Evolutionary conservation across 1,140 invertebrate species (phyloP).

Genomic region (Bathynomus jamesi): DNA sequence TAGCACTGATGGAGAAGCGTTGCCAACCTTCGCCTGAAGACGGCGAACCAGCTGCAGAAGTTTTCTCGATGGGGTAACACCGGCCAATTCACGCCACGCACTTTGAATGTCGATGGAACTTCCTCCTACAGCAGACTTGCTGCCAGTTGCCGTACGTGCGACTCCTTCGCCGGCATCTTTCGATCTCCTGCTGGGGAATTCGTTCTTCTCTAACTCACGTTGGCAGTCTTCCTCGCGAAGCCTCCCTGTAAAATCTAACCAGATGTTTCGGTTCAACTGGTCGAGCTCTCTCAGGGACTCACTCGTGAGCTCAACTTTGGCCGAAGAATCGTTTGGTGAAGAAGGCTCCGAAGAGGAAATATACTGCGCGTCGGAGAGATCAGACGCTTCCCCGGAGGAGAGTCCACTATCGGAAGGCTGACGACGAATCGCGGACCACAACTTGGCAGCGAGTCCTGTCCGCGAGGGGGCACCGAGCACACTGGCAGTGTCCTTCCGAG

Average conservation of each 20-base stretch:
- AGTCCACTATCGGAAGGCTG: constrained; percentile 31
- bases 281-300: constrained; percentile 20
- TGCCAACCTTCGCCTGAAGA: constrained; percentile 33
- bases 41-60: constrained; percentile 33
- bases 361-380: no score
- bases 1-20: constrained; percentile 17
- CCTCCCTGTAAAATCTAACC: constrained; percentile 19
- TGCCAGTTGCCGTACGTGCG: constrained; percentile 3
- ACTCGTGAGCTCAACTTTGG: constrained; percentile 6
- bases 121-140: not conserved
- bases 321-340: constrained; percentile 6
- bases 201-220: not conserved
- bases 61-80: constrained; percentile 32
- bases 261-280: constrained; percentile 15
- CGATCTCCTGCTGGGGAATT: constrained; percentile 12
- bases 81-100: constrained; percentile 33
- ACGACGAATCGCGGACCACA: not conserved
- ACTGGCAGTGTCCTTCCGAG: not conserved
- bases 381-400: constrained; percentile 11
- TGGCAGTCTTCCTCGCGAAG: constrained; percentile 9
- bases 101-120: constrained; percentile 15
- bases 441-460: not conserved
- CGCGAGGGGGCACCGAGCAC: not conserved
- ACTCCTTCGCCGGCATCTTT: not conserved
- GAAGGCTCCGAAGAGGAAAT: constrained; percentile 11